These are phyloP conservation scores for Agapostemon virescens DNA, from an alignment of 2,888 invertebrate genomes.

Conservation along the genomic window DNA sequence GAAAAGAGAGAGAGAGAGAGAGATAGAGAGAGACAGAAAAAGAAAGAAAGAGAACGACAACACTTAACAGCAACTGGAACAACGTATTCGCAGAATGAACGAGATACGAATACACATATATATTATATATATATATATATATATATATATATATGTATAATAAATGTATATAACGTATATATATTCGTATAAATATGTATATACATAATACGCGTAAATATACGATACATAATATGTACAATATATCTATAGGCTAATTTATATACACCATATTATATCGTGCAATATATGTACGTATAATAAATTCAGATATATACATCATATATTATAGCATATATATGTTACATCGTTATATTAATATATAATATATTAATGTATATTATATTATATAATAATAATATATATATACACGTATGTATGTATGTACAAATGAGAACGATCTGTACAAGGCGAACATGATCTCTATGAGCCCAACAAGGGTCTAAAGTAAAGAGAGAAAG, in stretches of 20 bases:
- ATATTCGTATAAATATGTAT: background rate
- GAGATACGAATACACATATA: no score
- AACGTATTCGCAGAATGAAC: slow-evolving; percentile 52
- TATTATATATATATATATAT: slow-evolving; percentile 14
- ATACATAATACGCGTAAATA: background rate
- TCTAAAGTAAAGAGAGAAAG: slow-evolving; percentile 76
- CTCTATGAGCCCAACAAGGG: slow-evolving; percentile 68
- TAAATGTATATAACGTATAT: no score
- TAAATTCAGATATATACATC: no score
- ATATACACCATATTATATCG: background rate
- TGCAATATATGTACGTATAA: background rate
- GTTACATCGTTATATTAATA: no score
- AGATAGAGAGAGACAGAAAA: background rate
- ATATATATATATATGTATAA: background rate
- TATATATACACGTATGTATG: background rate
- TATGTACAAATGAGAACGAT: slow-evolving; percentile 59
- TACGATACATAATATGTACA: background rate
- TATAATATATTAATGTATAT: no score
- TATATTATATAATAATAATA: no score
- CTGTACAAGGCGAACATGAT: slow-evolving; percentile 63
- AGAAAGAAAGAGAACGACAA: slow-evolving; percentile 44
- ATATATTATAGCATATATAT: no score
- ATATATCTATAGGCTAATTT: background rate
- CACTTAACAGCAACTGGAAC: slow-evolving; percentile 61
- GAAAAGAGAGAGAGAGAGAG: background rate